Conservation (phyloP, 2,888 invertebrate species). For the Nycteola revayana region DNA sequence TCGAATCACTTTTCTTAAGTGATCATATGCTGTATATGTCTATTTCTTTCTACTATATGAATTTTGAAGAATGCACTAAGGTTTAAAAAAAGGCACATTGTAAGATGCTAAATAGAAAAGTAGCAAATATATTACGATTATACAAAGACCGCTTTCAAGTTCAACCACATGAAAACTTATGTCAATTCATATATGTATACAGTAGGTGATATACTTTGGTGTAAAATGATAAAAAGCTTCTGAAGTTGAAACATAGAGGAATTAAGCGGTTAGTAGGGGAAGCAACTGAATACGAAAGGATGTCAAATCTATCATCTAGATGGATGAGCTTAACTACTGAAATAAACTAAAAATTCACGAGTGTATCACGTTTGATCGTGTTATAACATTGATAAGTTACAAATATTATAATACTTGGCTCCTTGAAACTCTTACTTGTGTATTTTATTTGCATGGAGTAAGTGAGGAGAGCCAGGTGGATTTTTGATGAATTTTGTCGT, state of each 20-base stretch:
- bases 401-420: constrained; percentile 51
- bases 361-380: constrained; percentile 41
- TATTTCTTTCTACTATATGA: too few species aligned
- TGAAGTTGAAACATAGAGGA: constrained; percentile 14
- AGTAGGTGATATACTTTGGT: too few species aligned
- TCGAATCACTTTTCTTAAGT: too few species aligned
- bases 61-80: too few species aligned
- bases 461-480: constrained; percentile 73
- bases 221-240: constrained; percentile 6
- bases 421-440: constrained; percentile 64
- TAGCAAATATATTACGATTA: too few species aligned
- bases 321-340: constrained; percentile 57
- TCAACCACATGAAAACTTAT: too few species aligned
- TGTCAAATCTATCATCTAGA: constrained; percentile 24
- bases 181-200: too few species aligned
- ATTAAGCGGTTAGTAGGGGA: constrained; percentile 32
- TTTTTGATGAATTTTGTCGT: constrained; percentile 75
- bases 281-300: constrained; percentile 30
- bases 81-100: too few species aligned
- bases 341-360: constrained; percentile 47
- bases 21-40: too few species aligned
- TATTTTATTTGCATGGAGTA: constrained; percentile 77
- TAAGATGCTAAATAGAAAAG: too few species aligned
- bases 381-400: constrained; percentile 44
- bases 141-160: too few species aligned